phyloP scores from a whole-genome alignment of 2,113 vertebrate genomes.

The Phodopus roborovskii region DNA sequence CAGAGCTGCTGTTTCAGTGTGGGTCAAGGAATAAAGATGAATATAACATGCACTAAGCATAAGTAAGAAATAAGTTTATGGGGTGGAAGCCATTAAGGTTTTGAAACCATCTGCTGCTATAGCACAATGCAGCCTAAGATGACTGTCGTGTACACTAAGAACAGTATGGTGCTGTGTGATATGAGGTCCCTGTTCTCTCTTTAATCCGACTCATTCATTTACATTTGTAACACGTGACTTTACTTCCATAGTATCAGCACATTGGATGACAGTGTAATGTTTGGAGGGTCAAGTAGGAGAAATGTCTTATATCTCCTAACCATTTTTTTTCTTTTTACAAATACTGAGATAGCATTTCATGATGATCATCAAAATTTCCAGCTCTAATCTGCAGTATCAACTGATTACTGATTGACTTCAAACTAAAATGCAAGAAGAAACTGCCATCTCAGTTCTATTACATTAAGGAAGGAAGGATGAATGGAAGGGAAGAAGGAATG shows the following conservation, averaged over 20 bases:
- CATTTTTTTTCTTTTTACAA: slow-evolving; percentile 52
- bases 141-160: background rate
- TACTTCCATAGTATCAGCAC: slow-evolving; percentile 14
- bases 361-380: background rate
- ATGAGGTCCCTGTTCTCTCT: background rate
- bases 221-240: background rate
- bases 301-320: slow-evolving; percentile 18
- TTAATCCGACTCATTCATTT: slow-evolving; percentile 24
- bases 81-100: background rate
- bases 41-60: background rate
- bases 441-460: slow-evolving; percentile 37
- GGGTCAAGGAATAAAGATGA: background rate
- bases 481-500: too few species aligned
- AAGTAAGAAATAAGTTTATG: background rate
- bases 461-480: background rate
- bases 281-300: background rate
- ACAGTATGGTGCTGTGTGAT: background rate
- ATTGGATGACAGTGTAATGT: background rate
- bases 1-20: background rate
- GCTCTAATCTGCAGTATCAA: slow-evolving; percentile 2
- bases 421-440: slow-evolving; percentile 40
- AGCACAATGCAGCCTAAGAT: background rate
- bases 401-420: background rate
- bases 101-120: background rate
- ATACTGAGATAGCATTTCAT: background rate